These are phyloP conservation scores for Aphelenchoides avenae DNA, from an alignment of 1,140 invertebrate species.

Conservation along the genomic window DNA sequence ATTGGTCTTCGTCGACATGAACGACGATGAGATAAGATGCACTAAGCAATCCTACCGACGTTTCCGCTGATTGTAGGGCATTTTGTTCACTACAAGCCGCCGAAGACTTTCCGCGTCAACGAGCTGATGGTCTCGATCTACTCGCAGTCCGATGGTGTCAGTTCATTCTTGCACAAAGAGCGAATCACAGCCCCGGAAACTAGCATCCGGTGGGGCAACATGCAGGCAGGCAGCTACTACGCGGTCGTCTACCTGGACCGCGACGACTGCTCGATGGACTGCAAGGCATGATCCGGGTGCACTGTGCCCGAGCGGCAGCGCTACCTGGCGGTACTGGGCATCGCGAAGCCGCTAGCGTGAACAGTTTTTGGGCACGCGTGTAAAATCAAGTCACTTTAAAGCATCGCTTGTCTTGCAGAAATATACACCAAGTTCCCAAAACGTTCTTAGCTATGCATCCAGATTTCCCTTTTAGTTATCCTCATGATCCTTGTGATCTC, in stretches of 20 bases:
- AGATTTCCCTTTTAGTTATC: conserved; percentile 18
- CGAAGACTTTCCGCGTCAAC: too few species aligned
- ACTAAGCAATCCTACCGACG: too few species aligned
- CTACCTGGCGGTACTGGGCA: conserved; percentile 8
- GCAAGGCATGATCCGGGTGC: too few species aligned
- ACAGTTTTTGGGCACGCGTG: too few species aligned
- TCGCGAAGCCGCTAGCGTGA: too few species aligned
- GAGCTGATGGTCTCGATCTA: too few species aligned
- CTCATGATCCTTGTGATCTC: conserved; percentile 19
- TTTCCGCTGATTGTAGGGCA: conserved; percentile 22
- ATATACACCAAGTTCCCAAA: too few species aligned
- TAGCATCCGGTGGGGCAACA: conserved; percentile 21
- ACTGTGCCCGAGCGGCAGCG: conserved; percentile 22
- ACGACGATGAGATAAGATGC: too few species aligned
- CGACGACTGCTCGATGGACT: conserved; percentile 36
- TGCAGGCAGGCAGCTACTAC: conserved; percentile 35
- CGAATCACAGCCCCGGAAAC: conserved; percentile 5
- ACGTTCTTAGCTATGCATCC: too few species aligned
- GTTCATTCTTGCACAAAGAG: conserved; percentile 2
- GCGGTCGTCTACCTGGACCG: conserved; percentile 35
- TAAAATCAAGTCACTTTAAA: too few species aligned
- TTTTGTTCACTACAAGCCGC: conserved; percentile 33
- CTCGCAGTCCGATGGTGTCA: background rate
- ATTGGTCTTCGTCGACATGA: conserved; percentile 38
- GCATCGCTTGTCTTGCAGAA: too few species aligned